Evolutionary conservation across 2,113 vertebrate genomes (phyloP), one percentile per base, ranked within the genome.

Genomic region (Melanerpes formicivorus): DNA sequence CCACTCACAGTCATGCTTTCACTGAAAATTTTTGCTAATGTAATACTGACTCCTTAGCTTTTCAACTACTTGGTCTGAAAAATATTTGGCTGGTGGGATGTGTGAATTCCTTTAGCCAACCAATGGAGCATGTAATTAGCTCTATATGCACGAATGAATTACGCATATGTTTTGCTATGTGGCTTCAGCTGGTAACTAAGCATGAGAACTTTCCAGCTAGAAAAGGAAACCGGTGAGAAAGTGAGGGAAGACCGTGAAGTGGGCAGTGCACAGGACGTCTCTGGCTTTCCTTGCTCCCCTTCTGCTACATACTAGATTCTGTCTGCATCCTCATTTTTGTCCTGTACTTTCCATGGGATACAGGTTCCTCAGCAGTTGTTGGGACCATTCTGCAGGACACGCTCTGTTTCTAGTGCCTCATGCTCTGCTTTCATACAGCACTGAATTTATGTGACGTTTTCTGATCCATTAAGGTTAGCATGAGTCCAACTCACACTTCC

Each of bases 101-200:
- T 95, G 87, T 92, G 88, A 95, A 95, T 96, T 96, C 88, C 87
- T 90, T 95, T 95, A 93, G 94, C 85, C 90, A 90, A 88, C 73
- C 89, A 95, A 85, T 83, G 92, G 74, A 96, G 94, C 94, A 77
- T 96, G 96, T 95, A 96, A 96, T 96, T 96, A 95, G 91, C 91
- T 96, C 87, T 95, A 95, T 92, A 95, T 90, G 92, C 91, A 95
- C 84, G 66, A 82, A 96, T 90, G 88, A 95, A 93, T 93, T 96
- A 94, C 90, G 76, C 93, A 83, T 94, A 94, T 50, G 87, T 94
- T 96, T 96, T 93, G 89, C 84, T 96, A 94, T 96, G 95, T 93
- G 93, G 70, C 87, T 92, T 93, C 93, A 95, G 91, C 93, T 96
- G 93, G 91, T 96, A 93, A 89, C 93, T 93, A 93, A 94, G 91